phyloP scores from a whole-genome alignment of 2,888 invertebrate genomes.

The Melikaiella ostensackeni region DNA sequence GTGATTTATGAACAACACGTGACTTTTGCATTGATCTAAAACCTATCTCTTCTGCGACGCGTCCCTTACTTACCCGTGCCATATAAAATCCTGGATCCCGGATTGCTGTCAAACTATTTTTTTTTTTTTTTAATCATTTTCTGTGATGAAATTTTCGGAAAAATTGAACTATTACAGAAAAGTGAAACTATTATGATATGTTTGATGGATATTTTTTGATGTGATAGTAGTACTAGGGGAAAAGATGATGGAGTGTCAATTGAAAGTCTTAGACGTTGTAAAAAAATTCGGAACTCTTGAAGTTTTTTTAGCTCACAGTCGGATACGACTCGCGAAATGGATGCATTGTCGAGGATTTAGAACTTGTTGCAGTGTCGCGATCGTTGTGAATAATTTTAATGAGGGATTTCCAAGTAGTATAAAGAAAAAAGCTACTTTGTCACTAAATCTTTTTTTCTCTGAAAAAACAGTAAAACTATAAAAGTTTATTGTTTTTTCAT shows the following conservation, averaged over 20 bases:
- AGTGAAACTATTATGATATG: too few relatives aligned
- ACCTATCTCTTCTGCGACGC: too few relatives aligned
- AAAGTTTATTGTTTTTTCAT: background rate
- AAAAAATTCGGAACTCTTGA: background rate
- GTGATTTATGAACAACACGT: too few relatives aligned
- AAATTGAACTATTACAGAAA: background rate
- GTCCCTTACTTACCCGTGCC: too few relatives aligned
- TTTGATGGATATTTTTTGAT: background rate
- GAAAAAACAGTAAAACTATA: background rate
- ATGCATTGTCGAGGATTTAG: constrained; percentile 28
- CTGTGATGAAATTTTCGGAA: background rate
- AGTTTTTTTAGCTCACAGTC: constrained; percentile 24
- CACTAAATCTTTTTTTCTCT: background rate
- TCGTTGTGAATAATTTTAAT: constrained; percentile 21
- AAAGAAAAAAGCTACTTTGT: constrained; percentile 24
- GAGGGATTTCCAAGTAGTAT: constrained; percentile 7
- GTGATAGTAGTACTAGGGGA: background rate
- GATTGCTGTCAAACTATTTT: too few relatives aligned
- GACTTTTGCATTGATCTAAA: too few relatives aligned
- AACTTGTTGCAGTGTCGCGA: constrained; percentile 3
- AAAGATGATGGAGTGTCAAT: background rate
- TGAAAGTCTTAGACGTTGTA: background rate
- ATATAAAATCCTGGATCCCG: too few relatives aligned
- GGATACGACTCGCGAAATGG: constrained; percentile 17
- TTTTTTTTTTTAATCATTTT: too few relatives aligned